Evolutionary conservation across 92 coral and sea anemone species (phyloP).

Genomic region (Isaurus tuberculatus): DNA sequence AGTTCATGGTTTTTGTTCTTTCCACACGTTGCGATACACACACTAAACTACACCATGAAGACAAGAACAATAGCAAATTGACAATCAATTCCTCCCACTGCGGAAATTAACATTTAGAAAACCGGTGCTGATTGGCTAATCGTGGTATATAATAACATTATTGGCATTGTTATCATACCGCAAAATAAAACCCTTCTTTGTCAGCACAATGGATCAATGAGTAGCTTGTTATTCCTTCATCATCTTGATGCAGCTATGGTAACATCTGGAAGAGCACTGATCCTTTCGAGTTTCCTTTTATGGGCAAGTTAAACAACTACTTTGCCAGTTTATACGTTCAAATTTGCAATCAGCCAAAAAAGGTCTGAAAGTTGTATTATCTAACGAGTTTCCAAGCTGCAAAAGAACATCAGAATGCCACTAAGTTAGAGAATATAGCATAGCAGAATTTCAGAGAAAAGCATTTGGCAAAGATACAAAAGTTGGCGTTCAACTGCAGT

Average conservation of each 20-base stretch:
- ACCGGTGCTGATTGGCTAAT: conserved; percentile 68
- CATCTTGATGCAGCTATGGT: conserved; percentile 19
- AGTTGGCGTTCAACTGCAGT: neutral
- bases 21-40: conserved; percentile 15
- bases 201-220: conserved; percentile 45
- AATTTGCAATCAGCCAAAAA: neutral
- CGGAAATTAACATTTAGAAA: conserved; percentile 64
- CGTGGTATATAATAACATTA: conserved; percentile 73
- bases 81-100: conserved; percentile 68
- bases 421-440: neutral
- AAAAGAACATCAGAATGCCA: neutral
- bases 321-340: conserved; percentile 2
- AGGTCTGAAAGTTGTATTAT: neutral
- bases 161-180: conserved; percentile 70
- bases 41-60: conserved; percentile 27
- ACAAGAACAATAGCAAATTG: conserved; percentile 51
- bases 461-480: conserved; percentile 21
- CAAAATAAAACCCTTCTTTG: conserved; percentile 77
- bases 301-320: conserved; percentile 2
- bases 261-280: neutral
- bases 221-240: conserved; percentile 44
- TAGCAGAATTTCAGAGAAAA: neutral
- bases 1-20: neutral
- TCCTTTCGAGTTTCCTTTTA: neutral
- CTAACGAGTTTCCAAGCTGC: neutral